Evolutionary conservation across 2,888 invertebrate species (phyloP), one percentile per base, ranked within the genome.

Genomic region (Lepidocyrtinus sp.): DNA sequence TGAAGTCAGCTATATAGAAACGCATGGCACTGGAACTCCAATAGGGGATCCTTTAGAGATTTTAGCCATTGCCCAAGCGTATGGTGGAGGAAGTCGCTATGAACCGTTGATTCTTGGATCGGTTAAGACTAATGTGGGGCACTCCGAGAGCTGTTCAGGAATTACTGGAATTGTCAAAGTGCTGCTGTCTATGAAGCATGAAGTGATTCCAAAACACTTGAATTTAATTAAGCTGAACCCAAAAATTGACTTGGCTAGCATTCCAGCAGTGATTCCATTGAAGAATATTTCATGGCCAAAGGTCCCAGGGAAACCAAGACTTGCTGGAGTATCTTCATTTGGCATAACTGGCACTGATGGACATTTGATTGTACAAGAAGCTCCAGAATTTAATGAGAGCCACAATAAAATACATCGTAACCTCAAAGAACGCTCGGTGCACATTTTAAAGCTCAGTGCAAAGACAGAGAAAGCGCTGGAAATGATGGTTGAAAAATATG

Each of bases 181-280:
- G 1, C 26, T 85, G 0, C 50, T 84, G 7, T 62, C 83, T 0
- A 72, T 85, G 70, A 61, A 82, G 50, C 36, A 85, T 55, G 73
- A 83, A 36, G 50, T 36, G 0, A 81, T 85, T 50, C 83, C 85
- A 7, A 80, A 80, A 1, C 83, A 85, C 24, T 50, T 73, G 0
- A 72, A 83, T 61, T 27, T 85, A 0, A 74, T 73, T 1, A 79
- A 46, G 7, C 67, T 76, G 1, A 85, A 85, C 22, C 83, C 83
- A 2, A 45, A 75, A 45, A 82, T 85, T 15, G 75, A 85, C 45
- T 76, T 85, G 46, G 77, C 78, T 5, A 55, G 55, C 1, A 75
- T 85, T 63, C 85, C 85, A 9, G 85, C 85, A 0, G 24, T 67
- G 17, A 83, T 84, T 9, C 85, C 85, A 12, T 9, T 64, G 1